Evolutionary conservation across 1,140 invertebrate species (phyloP), one percentile per base, ranked within the genome.

Genomic region (Ceratoteleas bidentatus): DNA sequence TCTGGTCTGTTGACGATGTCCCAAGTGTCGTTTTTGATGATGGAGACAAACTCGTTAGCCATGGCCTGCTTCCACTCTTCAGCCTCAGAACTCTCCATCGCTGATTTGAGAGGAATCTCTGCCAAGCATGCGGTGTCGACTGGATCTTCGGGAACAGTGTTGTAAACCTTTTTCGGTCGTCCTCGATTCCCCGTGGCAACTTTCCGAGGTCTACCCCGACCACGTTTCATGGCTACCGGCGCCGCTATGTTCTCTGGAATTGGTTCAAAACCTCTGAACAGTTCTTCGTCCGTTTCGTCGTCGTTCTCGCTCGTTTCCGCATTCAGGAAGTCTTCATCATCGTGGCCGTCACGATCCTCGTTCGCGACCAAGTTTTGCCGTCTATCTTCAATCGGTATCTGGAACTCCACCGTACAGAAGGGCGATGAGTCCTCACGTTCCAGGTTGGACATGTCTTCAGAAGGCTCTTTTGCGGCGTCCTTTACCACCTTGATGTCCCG

Each of bases 1-100:
- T 24, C 24, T 24, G 24, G 24, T 24, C 24, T 24, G 84, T 84
- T 72, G 85, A 83, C 87, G 85, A 84, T 77, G 83, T 64, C 73
- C 53, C 24, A 24, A 24, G 24, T 24, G 24, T 24, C 24, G 24
- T 24, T 24, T 24, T 24, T 24, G 24, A 24, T 4, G 24, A n/a
- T n/a, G n/a, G n/a, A n/a, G n/a, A n/a, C 24, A 1, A 24, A 24
- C 24, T 24, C 24, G 4, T 24, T 4, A 4, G 24, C 24, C 24
- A 24, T 24, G 4, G 24, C 24, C 24, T 24, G 24, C 24, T 24
- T 24, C 24, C 24, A 24, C 24, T 24, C 24, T 24, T 4, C 24
- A 24, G 24, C 24, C 24, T 24, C 24, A 24, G 24, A 24, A 24
- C 24, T 24, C 24, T 24, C 24, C 24, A 24, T 24, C 24, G 24